Evolutionary conservation across 2,113 vertebrate genomes (phyloP).

Genomic region (Sakesphorus luctuosus): DNA sequence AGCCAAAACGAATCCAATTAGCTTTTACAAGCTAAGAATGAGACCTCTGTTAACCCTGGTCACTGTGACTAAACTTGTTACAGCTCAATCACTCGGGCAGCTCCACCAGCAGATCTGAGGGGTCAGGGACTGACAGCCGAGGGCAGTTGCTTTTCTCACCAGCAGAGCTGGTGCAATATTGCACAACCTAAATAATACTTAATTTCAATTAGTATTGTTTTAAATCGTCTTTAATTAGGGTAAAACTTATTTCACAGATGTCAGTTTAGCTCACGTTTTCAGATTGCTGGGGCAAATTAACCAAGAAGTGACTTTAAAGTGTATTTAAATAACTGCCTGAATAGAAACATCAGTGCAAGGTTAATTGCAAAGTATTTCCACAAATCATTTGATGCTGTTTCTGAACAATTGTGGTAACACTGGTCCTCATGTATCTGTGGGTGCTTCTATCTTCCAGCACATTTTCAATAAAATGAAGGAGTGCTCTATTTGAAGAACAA

Average conservation of each 20-base stretch:
- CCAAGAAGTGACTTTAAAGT: neutral
- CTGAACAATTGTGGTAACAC: neutral
- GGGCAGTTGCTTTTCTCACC: neutral
- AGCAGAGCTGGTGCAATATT: neutral
- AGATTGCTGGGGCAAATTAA: neutral
- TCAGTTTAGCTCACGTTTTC: neutral
- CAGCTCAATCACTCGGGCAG: neutral
- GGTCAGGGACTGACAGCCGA: neutral
- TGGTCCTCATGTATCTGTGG: neutral
- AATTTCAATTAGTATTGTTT: neutral
- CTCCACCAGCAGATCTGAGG: neutral
- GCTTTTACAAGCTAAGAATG: neutral
- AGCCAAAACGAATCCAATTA: neutral
- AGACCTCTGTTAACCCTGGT: slow-evolving; percentile 4
- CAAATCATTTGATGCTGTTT: neutral
- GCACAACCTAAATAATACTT: neutral
- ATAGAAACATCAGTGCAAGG: neutral
- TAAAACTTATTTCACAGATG: neutral
- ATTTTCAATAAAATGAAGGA: neutral
- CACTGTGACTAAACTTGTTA: neutral
- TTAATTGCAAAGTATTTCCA: neutral
- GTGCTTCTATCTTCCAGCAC: neutral
- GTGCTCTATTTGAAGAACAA: neutral
- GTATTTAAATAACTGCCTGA: neutral
- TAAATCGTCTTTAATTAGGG: neutral